phyloP scores from a whole-genome alignment of 2,113 vertebrate species.

The Malurus melanocephalus region DNA sequence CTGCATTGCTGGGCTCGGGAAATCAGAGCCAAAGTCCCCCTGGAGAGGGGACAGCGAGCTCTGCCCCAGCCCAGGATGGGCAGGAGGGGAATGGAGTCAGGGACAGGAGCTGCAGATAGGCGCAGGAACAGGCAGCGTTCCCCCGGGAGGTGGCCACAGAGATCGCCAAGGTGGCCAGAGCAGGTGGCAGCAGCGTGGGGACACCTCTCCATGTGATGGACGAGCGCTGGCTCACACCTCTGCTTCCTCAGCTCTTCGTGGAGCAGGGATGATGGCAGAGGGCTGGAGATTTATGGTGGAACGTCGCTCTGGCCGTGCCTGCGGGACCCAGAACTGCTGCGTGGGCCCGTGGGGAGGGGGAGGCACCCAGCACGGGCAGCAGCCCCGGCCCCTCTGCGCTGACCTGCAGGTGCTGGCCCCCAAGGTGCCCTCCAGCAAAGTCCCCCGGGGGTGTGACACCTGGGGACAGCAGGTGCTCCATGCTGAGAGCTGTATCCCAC shows the following conservation, averaged over 20 bases:
- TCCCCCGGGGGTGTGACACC: not conserved
- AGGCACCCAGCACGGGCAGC: not conserved
- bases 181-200: not conserved
- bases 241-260: constrained; percentile 42
- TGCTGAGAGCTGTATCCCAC: not conserved
- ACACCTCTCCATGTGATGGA: not conserved
- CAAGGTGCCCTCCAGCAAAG: not conserved
- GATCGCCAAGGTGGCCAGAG: not conserved
- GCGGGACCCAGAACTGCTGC: not conserved
- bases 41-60: rapidly evolving
- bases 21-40: not conserved
- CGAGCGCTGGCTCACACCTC: constrained; percentile 16
- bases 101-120: not conserved
- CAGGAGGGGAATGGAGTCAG: rapidly evolving
- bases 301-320: rapidly evolving
- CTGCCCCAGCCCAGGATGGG: not conserved
- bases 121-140: not conserved
- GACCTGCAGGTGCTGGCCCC: not conserved
- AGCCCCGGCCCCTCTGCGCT: not conserved
- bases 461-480: not conserved
- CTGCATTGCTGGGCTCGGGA: not conserved
- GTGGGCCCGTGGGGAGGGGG: not conserved
- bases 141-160: not conserved
- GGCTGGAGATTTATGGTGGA: not conserved
- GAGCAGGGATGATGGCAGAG: not conserved